Conservation (phyloP, 2,888 invertebrate species). For the Clanis bilineata region DNA sequence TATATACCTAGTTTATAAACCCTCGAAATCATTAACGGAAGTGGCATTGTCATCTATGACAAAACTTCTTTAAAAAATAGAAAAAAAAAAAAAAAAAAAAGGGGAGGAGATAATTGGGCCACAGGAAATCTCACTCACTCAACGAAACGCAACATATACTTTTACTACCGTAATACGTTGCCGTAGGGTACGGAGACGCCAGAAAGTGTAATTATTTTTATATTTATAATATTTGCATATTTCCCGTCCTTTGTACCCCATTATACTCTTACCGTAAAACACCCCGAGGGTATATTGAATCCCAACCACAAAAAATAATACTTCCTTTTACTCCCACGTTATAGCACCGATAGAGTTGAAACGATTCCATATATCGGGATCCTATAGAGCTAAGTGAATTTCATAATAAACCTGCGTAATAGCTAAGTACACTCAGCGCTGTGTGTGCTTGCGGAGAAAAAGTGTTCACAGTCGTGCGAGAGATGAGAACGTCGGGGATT, state of each 20-base stretch:
- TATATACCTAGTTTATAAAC: too few species aligned
- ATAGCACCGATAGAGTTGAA: background rate
- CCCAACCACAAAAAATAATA: background rate
- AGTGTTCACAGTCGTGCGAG: background rate
- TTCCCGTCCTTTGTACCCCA: background rate
- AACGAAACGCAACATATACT: too few species aligned
- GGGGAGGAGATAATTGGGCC: too few species aligned
- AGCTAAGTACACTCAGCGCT: constrained; percentile 3
- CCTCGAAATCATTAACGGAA: too few species aligned
- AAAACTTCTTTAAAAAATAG: too few species aligned
- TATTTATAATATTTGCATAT: too few species aligned
- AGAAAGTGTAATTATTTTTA: too few species aligned
- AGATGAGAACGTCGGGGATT: background rate
- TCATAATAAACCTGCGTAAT: constrained; percentile 13
- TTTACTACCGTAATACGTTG: too few species aligned
- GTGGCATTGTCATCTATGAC: too few species aligned
- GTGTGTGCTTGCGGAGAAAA: background rate
- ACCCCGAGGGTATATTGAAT: background rate
- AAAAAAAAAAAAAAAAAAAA: too few species aligned
- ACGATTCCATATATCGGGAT: background rate
- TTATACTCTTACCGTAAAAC: background rate
- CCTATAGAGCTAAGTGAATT: constrained; percentile 9
- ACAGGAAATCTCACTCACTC: too few species aligned
- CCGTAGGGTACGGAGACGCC: too few species aligned
- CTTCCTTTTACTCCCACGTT: background rate